These are phyloP conservation scores for Phyllostomus hastatus DNA, from an alignment of 2,113 vertebrate species.

Conservation along the genomic window DNA sequence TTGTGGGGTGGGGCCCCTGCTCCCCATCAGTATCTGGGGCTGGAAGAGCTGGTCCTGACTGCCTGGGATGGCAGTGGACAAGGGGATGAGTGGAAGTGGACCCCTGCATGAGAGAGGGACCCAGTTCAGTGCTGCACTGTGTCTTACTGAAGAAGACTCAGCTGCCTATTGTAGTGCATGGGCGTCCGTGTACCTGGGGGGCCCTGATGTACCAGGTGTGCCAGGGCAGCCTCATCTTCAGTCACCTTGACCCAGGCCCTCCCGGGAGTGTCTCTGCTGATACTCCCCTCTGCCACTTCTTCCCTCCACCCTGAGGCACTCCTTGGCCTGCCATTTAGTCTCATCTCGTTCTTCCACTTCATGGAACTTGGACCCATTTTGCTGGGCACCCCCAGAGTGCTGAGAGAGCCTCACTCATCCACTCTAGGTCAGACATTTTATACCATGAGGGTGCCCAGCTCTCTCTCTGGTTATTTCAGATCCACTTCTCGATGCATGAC, in stretches of 20 bases:
- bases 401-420: not conserved
- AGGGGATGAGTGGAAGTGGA: not conserved
- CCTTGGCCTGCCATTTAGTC: not conserved
- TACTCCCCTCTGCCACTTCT: not conserved
- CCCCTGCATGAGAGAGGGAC: not conserved
- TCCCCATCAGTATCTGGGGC: not conserved
- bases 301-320: not conserved
- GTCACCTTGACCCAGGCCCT: not conserved
- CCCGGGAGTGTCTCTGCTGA: not conserved
- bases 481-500: not conserved
- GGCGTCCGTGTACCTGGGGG: not conserved
- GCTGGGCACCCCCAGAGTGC: not conserved
- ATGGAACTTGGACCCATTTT: not conserved
- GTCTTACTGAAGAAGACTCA: not conserved
- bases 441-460: not conserved
- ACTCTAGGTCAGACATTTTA: not conserved
- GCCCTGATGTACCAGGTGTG: not conserved
- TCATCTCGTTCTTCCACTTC: not conserved
- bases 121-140: not conserved
- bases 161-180: fast-evolving
- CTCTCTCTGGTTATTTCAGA: not conserved
- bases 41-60: not conserved
- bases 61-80: not conserved
- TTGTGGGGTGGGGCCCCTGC: not conserved
- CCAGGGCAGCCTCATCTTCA: not conserved